Evolutionary conservation across 2,113 vertebrate species (phyloP).

Genomic region (Planiliza haematocheilus): DNA sequence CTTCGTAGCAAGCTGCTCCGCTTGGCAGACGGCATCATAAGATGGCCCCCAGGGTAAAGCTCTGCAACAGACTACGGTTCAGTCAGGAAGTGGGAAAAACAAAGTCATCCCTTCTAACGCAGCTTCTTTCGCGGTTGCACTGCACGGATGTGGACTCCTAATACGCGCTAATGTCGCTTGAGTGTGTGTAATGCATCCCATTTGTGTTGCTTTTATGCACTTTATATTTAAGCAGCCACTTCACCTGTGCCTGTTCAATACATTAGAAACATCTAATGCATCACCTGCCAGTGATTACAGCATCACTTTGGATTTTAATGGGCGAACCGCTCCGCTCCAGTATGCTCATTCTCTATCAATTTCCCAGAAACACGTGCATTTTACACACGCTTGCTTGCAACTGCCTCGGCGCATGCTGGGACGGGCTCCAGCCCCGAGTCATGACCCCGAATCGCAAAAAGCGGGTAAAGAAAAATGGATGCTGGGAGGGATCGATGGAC

Average conservation of each 20-base stretch:
- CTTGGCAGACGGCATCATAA: constrained; percentile 60
- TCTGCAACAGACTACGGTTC: constrained; percentile 52
- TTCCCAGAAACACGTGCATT: constrained; percentile 37
- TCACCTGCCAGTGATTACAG: constrained; percentile 25
- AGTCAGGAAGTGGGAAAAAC: constrained; percentile 38
- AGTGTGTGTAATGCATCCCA: not conserved
- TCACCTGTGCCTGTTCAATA: not conserved
- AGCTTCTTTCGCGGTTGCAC: constrained; percentile 20
- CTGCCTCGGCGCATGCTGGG: constrained; percentile 34
- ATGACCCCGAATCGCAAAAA: constrained; percentile 8
- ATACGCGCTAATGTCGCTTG: constrained; percentile 15
- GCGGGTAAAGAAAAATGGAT: constrained; percentile 20
- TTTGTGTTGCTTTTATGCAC: not conserved
- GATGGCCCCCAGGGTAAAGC: constrained; percentile 62
- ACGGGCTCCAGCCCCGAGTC: not conserved
- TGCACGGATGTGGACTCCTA: constrained; percentile 14
- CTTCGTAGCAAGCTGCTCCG: constrained; percentile 62
- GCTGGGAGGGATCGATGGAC: constrained; percentile 25
- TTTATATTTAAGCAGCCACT: not conserved
- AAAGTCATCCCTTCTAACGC: constrained; percentile 55
- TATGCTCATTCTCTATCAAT: constrained; percentile 7
- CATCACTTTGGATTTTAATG: constrained; percentile 20
- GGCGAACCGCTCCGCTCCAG: constrained; percentile 8
- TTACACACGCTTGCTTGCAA: not conserved
- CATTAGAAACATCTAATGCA: constrained; percentile 16